These are phyloP conservation scores for Drosophila histrio DNA, from an alignment of 2,888 invertebrate species.

Conservation along the genomic window DNA sequence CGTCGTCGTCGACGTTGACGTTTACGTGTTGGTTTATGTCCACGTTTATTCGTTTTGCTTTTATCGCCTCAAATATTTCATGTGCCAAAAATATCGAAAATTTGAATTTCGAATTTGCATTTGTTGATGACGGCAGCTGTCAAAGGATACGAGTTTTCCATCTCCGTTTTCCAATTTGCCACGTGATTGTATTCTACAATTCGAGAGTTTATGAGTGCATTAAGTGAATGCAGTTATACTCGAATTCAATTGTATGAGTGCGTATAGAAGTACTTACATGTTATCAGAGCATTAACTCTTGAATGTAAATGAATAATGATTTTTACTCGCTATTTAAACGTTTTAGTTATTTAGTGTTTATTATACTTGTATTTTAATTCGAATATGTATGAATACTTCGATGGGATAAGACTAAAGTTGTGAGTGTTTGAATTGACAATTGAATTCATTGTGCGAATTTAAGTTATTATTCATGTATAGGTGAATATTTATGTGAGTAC, in stretches of 20 bases:
- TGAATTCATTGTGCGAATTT: no score
- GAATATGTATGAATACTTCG: no score
- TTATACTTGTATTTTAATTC: no score
- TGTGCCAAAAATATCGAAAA: conserved; percentile 1
- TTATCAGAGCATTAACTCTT: not conserved
- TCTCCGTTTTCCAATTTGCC: not conserved
- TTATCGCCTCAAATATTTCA: conserved; percentile 25
- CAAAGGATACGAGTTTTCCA: conserved; percentile 14
- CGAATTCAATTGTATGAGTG: not conserved
- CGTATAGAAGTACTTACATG: not conserved
- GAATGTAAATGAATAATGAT: not conserved
- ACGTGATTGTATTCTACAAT: conserved; percentile 2
- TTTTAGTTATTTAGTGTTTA: no score
- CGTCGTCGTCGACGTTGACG: not conserved
- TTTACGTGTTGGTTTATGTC: conserved; percentile 17
- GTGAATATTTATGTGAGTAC: no score
- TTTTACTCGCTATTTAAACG: not conserved
- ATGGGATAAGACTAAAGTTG: no score
- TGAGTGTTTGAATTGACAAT: no score
- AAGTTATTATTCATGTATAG: no score
- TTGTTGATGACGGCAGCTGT: conserved; percentile 40
- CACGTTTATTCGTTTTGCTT: conserved; percentile 16
- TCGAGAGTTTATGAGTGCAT: conserved; percentile 1
- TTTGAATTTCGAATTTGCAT: not conserved
- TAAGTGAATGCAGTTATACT: not conserved